Conservation (phyloP, 2,888 invertebrate genomes). For the Gerosis bhagava region DNA sequence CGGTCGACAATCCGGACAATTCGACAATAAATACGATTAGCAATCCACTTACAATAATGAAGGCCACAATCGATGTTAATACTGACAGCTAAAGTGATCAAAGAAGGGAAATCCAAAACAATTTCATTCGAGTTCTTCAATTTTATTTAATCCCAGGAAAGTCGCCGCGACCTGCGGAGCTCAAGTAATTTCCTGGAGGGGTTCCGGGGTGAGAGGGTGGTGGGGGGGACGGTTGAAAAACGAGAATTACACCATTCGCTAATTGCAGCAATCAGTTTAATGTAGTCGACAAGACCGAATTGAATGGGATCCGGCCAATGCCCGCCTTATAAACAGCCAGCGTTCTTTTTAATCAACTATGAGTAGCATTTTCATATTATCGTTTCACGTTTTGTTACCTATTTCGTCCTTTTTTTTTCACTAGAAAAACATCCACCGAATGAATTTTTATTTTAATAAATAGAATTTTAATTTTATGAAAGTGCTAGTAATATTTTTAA, state of each 20-base stretch:
- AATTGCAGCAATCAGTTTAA: constrained; percentile 81
- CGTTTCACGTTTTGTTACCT: constrained; percentile 9
- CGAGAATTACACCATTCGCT: constrained; percentile 79
- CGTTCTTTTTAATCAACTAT: constrained; percentile 34
- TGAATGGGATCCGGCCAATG: constrained; percentile 59
- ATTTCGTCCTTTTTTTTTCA: too few relatives aligned
- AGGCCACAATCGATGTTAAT: constrained; percentile 54
- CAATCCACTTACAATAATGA: constrained; percentile 68
- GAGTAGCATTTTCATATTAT: constrained; percentile 18
- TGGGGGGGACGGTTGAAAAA: constrained; percentile 67
- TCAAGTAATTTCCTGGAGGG: constrained; percentile 73
- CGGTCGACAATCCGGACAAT: constrained; percentile 39
- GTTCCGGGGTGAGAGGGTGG: constrained; percentile 39
- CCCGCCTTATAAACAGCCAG: constrained; percentile 57
- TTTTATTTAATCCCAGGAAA: constrained; percentile 73
- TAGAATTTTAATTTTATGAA: constrained; percentile 6
- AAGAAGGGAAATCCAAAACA: constrained; percentile 67
- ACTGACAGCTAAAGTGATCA: constrained; percentile 58
- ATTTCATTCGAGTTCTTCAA: too few relatives aligned
- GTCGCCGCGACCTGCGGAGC: constrained; percentile 68
- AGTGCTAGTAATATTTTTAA: constrained; percentile 11
- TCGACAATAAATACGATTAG: constrained; percentile 57
- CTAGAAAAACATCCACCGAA: constrained; percentile 6
- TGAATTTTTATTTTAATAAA: too few relatives aligned
- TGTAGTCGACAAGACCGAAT: constrained; percentile 75